Conservation (phyloP, 2,888 invertebrate species). For the Trissoscelio sp. region DNA sequence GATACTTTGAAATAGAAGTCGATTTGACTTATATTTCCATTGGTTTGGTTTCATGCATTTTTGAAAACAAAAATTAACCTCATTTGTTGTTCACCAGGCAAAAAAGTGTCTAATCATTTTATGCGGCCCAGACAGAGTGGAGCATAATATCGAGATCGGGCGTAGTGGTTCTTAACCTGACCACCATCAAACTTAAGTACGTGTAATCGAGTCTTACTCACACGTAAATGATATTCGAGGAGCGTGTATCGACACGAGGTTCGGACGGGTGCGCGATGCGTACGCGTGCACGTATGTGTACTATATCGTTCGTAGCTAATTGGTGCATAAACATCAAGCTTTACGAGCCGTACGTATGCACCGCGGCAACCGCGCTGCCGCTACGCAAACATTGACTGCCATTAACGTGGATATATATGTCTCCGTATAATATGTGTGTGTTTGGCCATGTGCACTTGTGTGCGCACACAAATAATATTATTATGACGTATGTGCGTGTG, state of each 20-base stretch:
- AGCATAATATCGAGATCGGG: neutral
- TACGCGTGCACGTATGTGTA: slow-evolving; percentile 54
- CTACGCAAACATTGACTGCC: slow-evolving; percentile 80
- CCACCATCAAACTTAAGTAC: slow-evolving; percentile 25
- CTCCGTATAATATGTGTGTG: slow-evolving; percentile 37
- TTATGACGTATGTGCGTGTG: slow-evolving; percentile 43
- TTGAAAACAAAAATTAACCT: too few relatives aligned
- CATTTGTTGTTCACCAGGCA: too few relatives aligned
- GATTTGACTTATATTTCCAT: too few relatives aligned
- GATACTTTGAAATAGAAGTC: too few relatives aligned
- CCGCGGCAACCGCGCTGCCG: slow-evolving; percentile 77
- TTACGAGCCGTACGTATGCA: slow-evolving; percentile 78
- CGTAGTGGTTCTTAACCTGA: slow-evolving; percentile 16
- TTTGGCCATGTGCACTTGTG: slow-evolving; percentile 20
- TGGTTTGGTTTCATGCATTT: too few relatives aligned
- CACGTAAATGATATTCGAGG: slow-evolving; percentile 46
- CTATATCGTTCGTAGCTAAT: slow-evolving; percentile 79
- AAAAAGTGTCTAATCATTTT: slow-evolving; percentile 10
- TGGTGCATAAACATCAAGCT: slow-evolving; percentile 80
- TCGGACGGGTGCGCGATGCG: slow-evolving; percentile 25
- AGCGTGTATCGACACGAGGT: slow-evolving; percentile 46
- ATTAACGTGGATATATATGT: slow-evolving; percentile 74
- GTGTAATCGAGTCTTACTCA: slow-evolving; percentile 42
- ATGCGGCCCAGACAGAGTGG: neutral
- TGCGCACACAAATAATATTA: slow-evolving; percentile 56